A percentile compares a stretch with the other conserved stretches of the same genome.
Conservation (phyloP, 2,888 invertebrate genomes). For the Drosophila fulvimacula region DNA sequence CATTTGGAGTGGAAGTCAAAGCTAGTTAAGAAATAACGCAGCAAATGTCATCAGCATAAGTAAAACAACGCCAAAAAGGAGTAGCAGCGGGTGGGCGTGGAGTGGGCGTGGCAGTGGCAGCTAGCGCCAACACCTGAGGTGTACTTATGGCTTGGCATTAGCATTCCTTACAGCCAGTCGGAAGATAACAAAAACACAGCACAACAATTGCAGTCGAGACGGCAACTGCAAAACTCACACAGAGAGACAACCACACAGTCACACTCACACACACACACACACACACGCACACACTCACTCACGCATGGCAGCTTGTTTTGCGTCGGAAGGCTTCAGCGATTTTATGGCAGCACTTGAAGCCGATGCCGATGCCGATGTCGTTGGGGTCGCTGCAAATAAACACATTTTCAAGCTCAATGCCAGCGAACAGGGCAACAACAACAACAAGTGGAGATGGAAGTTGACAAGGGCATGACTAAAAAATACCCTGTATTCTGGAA, state of each 20-base stretch:
- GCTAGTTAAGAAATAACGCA: conserved; percentile 71
- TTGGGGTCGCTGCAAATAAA: conserved; percentile 68
- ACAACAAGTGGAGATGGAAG: neutral
- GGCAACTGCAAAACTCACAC: conserved; percentile 12
- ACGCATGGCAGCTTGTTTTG: conserved; percentile 64
- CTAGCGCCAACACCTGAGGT: conserved; percentile 64
- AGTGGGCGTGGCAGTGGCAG: neutral
- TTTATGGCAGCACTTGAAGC: conserved; percentile 75
- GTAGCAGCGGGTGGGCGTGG: neutral
- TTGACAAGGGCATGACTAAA: neutral
- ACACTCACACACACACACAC: conserved; percentile 13
- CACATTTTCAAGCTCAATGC: conserved; percentile 81
- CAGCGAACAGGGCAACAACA: conserved; percentile 47
- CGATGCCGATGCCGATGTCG: conserved; percentile 37
- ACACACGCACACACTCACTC: conserved; percentile 8
- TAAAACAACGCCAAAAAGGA: conserved; percentile 26
- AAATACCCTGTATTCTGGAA: neutral
- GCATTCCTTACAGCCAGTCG: conserved; percentile 73
- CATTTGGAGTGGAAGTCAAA: conserved; percentile 63
- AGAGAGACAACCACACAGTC: conserved; percentile 5
- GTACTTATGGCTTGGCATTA: conserved; percentile 74
- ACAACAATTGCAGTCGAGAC: conserved; percentile 66
- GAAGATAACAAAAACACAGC: conserved; percentile 75
- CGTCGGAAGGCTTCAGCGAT: conserved; percentile 74
- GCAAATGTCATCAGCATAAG: conserved; percentile 68